Conservation (phyloP, 1,140 invertebrate genomes). For the Drosophila auraria region DNA sequence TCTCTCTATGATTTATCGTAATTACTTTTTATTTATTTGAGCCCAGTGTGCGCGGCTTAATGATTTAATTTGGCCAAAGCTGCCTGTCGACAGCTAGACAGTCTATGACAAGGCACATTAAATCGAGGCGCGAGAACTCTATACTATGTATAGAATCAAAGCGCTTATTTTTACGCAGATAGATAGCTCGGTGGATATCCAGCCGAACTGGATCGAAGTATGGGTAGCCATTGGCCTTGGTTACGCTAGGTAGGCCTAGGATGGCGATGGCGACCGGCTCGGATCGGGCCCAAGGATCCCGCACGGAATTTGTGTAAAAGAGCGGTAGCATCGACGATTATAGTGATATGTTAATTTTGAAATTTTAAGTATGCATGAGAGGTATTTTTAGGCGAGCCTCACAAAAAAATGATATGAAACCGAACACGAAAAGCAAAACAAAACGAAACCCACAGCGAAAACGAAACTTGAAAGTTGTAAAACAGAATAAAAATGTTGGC, state of each 20-base stretch:
- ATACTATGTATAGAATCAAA: constrained; percentile 6
- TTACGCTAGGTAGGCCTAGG: not conserved
- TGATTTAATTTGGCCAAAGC: constrained; percentile 21
- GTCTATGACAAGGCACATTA: constrained; percentile 36
- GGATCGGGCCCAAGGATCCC: constrained; percentile 19
- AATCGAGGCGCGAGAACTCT: constrained; percentile 11
- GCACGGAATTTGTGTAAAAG: not conserved
- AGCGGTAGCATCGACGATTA: constrained; percentile 11
- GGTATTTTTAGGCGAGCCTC: constrained; percentile 27
- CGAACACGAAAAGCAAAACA: constrained; percentile 1
- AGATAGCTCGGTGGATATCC: constrained; percentile 3
- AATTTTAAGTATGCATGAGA: constrained; percentile 32
- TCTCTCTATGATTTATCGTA: not conserved
- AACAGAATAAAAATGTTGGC: constrained; percentile 26
- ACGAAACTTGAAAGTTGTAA: constrained; percentile 30
- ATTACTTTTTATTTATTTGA: not conserved
- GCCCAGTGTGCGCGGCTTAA: constrained; percentile 17
- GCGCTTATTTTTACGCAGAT: constrained; percentile 10
- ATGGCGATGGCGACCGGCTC: constrained; percentile 4
- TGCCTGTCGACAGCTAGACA: constrained; percentile 4
- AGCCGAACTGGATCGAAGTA: constrained; percentile 10
- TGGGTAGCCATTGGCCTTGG: constrained; percentile 16
- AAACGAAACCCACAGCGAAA: constrained; percentile 5
- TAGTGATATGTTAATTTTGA: constrained; percentile 37
- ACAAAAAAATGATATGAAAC: not conserved